These are phyloP conservation scores for Festucalex cinctus DNA, from an alignment of 2,113 vertebrate species.

Conservation along the genomic window DNA sequence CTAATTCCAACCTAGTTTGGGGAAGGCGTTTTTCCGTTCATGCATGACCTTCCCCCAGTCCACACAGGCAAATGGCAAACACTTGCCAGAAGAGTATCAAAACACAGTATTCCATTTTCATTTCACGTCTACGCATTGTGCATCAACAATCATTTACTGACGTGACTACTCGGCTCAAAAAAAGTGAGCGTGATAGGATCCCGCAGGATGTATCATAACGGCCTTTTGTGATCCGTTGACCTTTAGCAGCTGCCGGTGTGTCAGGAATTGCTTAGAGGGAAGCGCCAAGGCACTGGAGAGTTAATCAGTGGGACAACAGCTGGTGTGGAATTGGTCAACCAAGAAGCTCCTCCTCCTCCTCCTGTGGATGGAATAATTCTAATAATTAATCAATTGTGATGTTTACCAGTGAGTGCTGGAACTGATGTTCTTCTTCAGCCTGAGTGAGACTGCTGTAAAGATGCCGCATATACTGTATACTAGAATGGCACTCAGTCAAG, in stretches of 20 bases:
- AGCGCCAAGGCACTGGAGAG: background rate
- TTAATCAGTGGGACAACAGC: background rate
- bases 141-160: background rate
- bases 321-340: background rate
- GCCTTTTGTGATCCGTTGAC: slow-evolving; percentile 1
- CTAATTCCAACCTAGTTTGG: too few relatives aligned
- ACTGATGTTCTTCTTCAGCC: background rate
- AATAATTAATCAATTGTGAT: background rate
- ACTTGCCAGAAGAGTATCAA: background rate
- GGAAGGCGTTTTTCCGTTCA: too few relatives aligned
- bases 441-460: too few relatives aligned
- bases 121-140: background rate
- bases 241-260: background rate
- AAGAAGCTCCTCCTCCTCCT: background rate
- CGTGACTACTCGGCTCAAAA: background rate
- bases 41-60: too few relatives aligned
- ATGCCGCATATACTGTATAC: too few relatives aligned
- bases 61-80: background rate
- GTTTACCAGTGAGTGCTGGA: background rate
- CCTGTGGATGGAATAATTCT: background rate
- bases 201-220: background rate
- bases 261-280: background rate
- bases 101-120: background rate
- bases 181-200: background rate
- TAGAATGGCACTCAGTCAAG: background rate